Evolutionary conservation across 2,113 vertebrate species (phyloP), one percentile per base, ranked within the genome.

Genomic region (Cepphus grylle): DNA sequence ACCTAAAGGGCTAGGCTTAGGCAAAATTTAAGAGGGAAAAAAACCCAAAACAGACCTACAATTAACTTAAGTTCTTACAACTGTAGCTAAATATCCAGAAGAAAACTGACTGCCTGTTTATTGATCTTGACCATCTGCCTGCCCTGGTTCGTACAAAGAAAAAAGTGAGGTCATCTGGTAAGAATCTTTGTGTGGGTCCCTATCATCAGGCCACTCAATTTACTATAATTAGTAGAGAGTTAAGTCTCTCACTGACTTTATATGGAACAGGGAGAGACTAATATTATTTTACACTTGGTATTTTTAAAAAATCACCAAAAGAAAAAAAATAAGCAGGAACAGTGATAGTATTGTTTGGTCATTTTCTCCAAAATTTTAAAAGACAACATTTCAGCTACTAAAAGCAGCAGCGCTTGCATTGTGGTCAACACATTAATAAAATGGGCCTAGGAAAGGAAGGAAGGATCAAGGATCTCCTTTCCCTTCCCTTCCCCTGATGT

Each of bases 131-230:
- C 55, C 16, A 32, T 47, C 58, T 61, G 36, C 34, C 50, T 73
- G 9, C 2, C 4, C 3, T 23, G 73, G 23, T 0, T 34, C 11
- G 2, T n/a, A 59, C 4, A 45, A 90, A 66, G 5, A 7, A 5
- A 74, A 89, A 88, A 77, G 5, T 47, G 32, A 58, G 61, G 42
- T 55, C 10, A 36, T 25, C 40, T 12, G 4, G 8, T 34, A 79
- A 90, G 8, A 55, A 81, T 38, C 22, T 13, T 3, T 12, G 56
- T 43, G 11, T 7, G 7, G 4, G 9, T 45, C 12, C 3, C 16
- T 34, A 72, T 20, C 5, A 12, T 82, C 32, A 59, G 11, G 66
- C 6, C 21, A 50, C 8, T 72, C 12, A 23, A 16, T 30, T 91
- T 42, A 43, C 27, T 70, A 29, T 93, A 91, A 58, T 38, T 63